Evolutionary conservation across 37 sponge, comb jelly and placozoan genomes (phyloP), one percentile per base, ranked within the genome.

Genomic region (Spongia lamella): DNA sequence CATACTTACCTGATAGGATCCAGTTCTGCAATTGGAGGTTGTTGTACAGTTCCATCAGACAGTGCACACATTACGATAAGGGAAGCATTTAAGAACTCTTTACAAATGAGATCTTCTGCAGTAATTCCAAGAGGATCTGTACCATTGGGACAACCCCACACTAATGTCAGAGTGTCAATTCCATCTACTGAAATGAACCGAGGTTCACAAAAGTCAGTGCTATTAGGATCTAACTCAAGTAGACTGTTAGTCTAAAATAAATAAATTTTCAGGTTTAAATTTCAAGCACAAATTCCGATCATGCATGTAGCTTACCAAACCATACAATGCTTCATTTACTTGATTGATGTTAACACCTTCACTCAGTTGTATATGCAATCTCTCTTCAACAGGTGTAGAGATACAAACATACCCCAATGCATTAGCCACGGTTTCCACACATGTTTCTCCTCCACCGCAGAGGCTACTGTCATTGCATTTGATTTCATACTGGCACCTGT

Each of bases 91-190:
- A 82, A 61, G 13, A 90, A 68, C 7, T 55, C 21, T 7, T 55
- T 16, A 70, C 91, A 90, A 15, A 90, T 15, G 0, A 55, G 71
- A 9, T 56, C 57, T 53, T 73, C 35, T 13, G 47, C 47, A 20
- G 60, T 38, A 0, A 40, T 75, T 20, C 1, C 26, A 35, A 36
- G 19, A 27, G 91, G 91, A 0, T 33, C 29, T 11, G 70, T 75
- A 7, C 83, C 91, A 20, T 61, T 76, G 16, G 86, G 91, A 82
- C 91, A 90, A 14, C 38, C 87, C 78, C 82, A 85, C 34, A 82
- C 70, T 15, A 90, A 64, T 21, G 1, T 17, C 11, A 72, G 56
- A 17, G 54, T 30, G 14, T 2, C 7, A 9, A 43, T 43, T 32
- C 54, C 38, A 3, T 32, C 38, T 33, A 57, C 55, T 43, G 47